phyloP scores from a whole-genome alignment of 1,140 invertebrate genomes.

The Oscheius sp. region DNA sequence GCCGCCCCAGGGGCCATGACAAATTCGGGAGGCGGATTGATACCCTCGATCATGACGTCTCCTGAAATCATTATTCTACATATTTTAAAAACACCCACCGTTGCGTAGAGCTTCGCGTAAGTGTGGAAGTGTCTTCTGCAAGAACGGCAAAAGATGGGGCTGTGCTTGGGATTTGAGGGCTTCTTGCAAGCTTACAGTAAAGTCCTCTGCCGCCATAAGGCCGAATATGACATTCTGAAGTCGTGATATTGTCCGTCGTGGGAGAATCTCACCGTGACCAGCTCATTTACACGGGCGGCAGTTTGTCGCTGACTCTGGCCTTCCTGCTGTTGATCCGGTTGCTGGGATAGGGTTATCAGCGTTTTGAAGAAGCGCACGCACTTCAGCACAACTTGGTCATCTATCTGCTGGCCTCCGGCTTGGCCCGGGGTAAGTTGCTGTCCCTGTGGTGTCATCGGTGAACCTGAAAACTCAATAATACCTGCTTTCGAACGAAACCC shows the following conservation, averaged over 20 bases:
- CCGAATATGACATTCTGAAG: conserved; percentile 29
- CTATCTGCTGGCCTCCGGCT: background rate
- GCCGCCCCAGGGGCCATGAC: too few relatives aligned
- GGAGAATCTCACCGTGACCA: conserved; percentile 20
- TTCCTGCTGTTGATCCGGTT: background rate
- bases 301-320: background rate
- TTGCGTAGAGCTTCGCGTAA: conserved; percentile 18
- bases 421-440: too few relatives aligned
- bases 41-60: conserved; percentile 13
- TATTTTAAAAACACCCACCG: conserved; percentile 2
- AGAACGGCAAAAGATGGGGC: conserved; percentile 31
- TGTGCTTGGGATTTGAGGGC: conserved; percentile 26
- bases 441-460: background rate
- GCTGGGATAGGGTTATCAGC: conserved; percentile 12
- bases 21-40: conserved; percentile 6
- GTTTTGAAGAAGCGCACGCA: conserved; percentile 35
- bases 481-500: background rate
- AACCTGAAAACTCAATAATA: background rate
- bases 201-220: conserved; percentile 12
- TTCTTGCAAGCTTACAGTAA: conserved; percentile 21
- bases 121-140: conserved; percentile 26
- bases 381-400: conserved; percentile 19
- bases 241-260: background rate
- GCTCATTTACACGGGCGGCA: background rate
- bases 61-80: conserved; percentile 5